Evolutionary conservation across 1,140 invertebrate species (phyloP), one percentile per base, ranked within the genome.

Genomic region (Sinonovacula constricta): DNA sequence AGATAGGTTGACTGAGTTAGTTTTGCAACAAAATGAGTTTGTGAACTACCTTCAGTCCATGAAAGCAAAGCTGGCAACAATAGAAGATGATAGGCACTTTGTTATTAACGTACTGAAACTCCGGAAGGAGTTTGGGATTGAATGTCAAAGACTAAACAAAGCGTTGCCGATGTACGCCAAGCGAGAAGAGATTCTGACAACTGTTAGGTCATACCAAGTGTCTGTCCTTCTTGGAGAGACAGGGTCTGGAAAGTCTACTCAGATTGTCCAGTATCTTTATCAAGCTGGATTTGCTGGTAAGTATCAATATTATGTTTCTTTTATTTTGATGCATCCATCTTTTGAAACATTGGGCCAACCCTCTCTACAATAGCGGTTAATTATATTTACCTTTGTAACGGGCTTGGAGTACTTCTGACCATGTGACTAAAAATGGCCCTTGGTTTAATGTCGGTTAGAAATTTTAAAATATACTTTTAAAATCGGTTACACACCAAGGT

Each of bases 141-240:
- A 90, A 60, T 87, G 83, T 60, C 14, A 51, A 15, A 28, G 87
- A 33, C 74, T 89, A 10, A 63, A 54, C 22, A 66, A 54, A 10
- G 83, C 83, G 15, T 80, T 89, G 18, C 88, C 89, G 30, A 89
- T 90, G 49, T 90, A 89, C 68, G 86, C 87, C 1, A 75, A 79
- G 45, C 77, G 84, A 28, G 74, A 80, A n/a, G 84, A 87, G n/a
- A 86, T 90, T n/a, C 30, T 89, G 0, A 72, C 81, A 1, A 72
- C 68, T 14, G 79, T 90, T 2, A 67, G 31, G 5, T n/a, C 82
- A 0, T 85, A 87, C 45, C 85, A 87, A 45, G 88, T 90, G 0
- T 83, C 79, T 1, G 98, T 99, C 80, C 95, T 99, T 74, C 96
- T 99, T 92, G 98, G 98, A 59, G 94, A 94, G 70, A 99, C 97